Evolutionary conservation across 2,888 invertebrate genomes (phyloP), one percentile per base, ranked within the genome.

Genomic region (Heliconius charithonia): DNA sequence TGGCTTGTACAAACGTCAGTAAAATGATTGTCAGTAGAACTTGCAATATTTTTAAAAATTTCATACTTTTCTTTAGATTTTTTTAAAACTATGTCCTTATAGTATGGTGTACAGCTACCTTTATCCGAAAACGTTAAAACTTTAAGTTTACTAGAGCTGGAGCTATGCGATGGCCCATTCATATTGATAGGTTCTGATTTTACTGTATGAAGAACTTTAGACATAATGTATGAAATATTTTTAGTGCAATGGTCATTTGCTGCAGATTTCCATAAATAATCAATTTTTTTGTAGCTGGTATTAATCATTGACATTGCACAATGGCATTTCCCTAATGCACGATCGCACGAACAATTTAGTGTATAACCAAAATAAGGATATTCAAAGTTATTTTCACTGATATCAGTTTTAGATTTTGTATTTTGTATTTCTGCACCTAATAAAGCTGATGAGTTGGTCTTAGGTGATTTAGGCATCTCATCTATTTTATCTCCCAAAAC

Each of bases 281-380:
- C 83, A 59, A 89, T 88, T 77, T 85, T 86, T 59, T 86, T 83
- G 69, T 83, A 84, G 79, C 88, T 86, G 37, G 83, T 81, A 66
- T 85, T 82, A 45, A 87, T 76, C 16, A 84, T 75, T n/a, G 91
- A 88, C 82, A 91, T 93, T 62, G 86, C 84, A 80, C 93, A 92
- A 70, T 86, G 78, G 81, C 92, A 91, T 4, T 84, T 74, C 37
- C 88, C 90, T 70, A 91, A 81, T 66, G 83, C 82, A 75, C 78
- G 79, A 69, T 90, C 86, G 82, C 92, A 92, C 75, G 87, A 84
- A 85, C 92, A 91, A 80, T 90, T 87, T 56, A 92, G 81, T 9
- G 92, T 94, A 77, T 85, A 90, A 12, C 91, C 92, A 77, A 90
- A 85, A 79, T 91, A 90, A 59, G 90, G 89, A 12, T 78, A 41